phyloP scores from a whole-genome alignment of 2,888 invertebrate genomes.

The Bimastos eiseni region DNA sequence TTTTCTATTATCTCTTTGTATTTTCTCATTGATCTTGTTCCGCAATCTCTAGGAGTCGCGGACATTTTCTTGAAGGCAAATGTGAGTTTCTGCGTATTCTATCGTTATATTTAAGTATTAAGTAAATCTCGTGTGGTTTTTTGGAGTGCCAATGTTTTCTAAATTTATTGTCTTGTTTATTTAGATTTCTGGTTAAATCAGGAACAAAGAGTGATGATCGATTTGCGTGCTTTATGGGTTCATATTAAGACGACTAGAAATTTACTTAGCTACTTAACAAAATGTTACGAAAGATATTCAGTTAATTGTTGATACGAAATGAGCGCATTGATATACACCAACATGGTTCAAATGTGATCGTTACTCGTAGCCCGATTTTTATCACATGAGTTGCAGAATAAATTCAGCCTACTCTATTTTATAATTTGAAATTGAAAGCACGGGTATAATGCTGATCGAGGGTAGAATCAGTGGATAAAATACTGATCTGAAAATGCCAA shows the following conservation, averaged over 20 bases:
- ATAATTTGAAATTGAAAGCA: not conserved
- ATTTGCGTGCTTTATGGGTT: not conserved
- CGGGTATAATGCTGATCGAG: too few species aligned
- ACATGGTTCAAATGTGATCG: not conserved
- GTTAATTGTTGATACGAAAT: not conserved
- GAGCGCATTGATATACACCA: not conserved
- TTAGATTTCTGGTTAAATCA: not conserved
- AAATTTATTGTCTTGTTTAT: not conserved
- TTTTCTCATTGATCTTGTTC: not conserved
- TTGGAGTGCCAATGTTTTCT: not conserved
- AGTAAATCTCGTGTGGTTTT: not conserved
- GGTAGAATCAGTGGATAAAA: too few species aligned
- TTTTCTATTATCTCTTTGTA: not conserved
- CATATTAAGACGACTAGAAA: not conserved
- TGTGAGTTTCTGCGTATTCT: not conserved
- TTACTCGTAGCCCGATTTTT: not conserved
- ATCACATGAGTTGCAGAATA: not conserved
- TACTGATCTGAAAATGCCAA: too few species aligned
- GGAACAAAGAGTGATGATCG: not conserved
- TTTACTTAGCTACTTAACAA: not conserved
- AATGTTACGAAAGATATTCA: not conserved
- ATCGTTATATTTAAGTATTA: not conserved
- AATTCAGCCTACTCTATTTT: not conserved
- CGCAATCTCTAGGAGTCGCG: not conserved
- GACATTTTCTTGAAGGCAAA: not conserved